Evolutionary conservation across 2,113 vertebrate species (phyloP).

Genomic region (Ptychochromis oligacanthus): DNA sequence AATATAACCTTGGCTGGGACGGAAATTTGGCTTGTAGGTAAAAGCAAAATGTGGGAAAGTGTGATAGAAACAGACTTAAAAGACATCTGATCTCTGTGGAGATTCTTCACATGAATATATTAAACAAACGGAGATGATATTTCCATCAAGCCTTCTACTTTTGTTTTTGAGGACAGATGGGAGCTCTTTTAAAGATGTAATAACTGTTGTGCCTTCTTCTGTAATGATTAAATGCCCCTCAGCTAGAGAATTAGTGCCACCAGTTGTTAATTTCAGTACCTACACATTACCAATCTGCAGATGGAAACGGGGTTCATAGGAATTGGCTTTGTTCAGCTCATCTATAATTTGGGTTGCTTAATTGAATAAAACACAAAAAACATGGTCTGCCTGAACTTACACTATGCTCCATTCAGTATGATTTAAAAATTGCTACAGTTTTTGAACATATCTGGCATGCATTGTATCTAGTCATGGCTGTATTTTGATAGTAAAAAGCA

Average conservation of each 20-base stretch:
- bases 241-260: background rate
- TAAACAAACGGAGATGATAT: background rate
- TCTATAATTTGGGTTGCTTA: no score
- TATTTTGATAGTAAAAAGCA: background rate
- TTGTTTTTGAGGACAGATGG: background rate
- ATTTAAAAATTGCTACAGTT: background rate
- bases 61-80: background rate
- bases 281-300: background rate
- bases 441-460: background rate
- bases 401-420: background rate
- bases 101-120: background rate
- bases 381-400: no score
- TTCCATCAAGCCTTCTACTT: background rate
- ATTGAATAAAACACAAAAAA: no score
- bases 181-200: background rate
- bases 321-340: no score
- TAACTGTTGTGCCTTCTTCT: background rate
- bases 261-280: background rate
- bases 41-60: background rate
- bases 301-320: background rate
- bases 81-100: background rate
- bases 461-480: background rate
- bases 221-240: background rate
- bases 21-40: background rate
- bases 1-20: no score